Conservation (phyloP, 2,797 vertebrate species). For the Rhinoraja longicauda region DNA sequence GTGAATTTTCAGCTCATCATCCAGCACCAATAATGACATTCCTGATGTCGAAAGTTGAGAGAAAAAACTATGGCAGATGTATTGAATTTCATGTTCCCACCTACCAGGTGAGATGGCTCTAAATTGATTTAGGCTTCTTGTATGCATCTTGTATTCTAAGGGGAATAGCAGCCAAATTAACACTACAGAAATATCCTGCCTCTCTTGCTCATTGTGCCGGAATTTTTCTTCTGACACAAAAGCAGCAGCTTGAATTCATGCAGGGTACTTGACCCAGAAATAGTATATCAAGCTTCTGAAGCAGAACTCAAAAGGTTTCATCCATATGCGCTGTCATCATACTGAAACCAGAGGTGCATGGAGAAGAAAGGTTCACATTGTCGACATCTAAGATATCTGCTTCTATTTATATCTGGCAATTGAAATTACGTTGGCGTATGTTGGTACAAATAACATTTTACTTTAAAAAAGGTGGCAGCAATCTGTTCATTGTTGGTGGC, state of each 20-base stretch:
- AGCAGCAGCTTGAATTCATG: constrained; percentile 15
- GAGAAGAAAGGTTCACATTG: constrained; percentile 10
- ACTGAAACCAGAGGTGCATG: neutral
- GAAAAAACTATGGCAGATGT: neutral
- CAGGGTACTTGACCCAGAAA: neutral
- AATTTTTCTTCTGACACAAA: neutral
- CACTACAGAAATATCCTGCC: neutral
- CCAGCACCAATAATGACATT: neutral
- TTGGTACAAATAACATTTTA: neutral
- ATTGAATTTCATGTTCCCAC: neutral
- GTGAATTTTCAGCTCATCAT: neutral
- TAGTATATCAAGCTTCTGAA: neutral
- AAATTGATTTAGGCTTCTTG: neutral
- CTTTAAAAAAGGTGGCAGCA: neutral
- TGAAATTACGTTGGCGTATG: neutral
- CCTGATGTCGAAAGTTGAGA: neutral
- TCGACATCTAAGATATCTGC: neutral
- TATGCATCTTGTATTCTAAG: neutral
- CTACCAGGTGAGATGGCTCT: neutral
- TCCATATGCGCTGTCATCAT: neutral
- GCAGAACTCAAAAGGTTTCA: constrained; percentile 13
- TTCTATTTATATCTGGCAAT: neutral
- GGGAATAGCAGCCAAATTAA: neutral
- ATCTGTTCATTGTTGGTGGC: neutral
- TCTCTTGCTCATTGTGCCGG: neutral